Percentiles rank a stretch among this genome's conserved stretches.
These are phyloP conservation scores for Odontamblyopus lacepedii DNA, from an alignment of 2,797 vertebrate genomes.

Conservation along the genomic window DNA sequence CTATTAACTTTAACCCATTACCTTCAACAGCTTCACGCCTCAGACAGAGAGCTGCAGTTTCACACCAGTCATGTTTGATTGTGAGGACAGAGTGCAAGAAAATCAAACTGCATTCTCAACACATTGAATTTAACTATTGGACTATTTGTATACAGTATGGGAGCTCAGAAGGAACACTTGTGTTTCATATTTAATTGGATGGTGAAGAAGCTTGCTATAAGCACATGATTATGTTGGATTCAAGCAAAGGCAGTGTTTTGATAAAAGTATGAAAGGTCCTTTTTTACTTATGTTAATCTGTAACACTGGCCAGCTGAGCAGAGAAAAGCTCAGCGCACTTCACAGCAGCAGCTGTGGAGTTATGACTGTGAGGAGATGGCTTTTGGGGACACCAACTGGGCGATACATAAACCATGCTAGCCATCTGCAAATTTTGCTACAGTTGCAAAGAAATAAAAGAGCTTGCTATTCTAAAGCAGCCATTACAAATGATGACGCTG, in stretches of 20 bases:
- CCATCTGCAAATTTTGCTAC: neutral
- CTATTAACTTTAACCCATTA: neutral
- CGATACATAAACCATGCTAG: neutral
- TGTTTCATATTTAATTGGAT: constrained; percentile 4
- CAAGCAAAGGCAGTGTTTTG: neutral
- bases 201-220: neutral
- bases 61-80: constrained; percentile 6
- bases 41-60: neutral
- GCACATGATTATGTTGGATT: neutral
- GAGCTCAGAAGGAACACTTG: neutral
- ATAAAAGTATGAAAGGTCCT: neutral
- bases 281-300: neutral
- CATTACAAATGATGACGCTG: neutral
- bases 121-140: too few species aligned
- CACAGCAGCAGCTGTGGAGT: neutral
- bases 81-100: neutral
- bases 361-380: neutral
- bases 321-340: neutral
- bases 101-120: neutral
- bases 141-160: neutral
- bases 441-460: neutral
- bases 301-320: neutral
- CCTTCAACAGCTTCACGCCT: neutral
- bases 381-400: neutral
- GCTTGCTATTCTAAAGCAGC: neutral